Conservation (phyloP, 2,113 vertebrate genomes). For the Esox niger region DNA sequence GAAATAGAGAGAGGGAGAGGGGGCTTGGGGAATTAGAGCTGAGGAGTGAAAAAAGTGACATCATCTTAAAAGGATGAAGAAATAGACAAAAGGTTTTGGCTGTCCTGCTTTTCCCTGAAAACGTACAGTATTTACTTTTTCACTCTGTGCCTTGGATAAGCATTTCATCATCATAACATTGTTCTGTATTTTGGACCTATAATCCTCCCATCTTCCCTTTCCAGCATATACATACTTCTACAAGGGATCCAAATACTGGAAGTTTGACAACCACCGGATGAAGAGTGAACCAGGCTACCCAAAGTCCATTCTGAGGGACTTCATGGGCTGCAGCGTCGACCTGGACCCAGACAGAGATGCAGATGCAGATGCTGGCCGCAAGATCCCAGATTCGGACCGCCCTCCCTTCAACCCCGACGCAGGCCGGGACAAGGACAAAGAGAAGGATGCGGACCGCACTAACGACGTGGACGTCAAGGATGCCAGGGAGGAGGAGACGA, state of each 20-base stretch:
- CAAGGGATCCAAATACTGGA: constrained; percentile 96
- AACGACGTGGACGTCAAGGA: constrained; percentile 57
- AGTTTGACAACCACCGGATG: constrained; percentile 94
- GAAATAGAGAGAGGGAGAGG: background rate
- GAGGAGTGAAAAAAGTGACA: constrained; percentile 24
- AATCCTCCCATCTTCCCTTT: background rate
- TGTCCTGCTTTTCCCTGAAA: constrained; percentile 5
- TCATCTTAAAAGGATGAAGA: constrained; percentile 32
- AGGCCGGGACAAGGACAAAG: constrained; percentile 54
- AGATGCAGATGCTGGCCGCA: constrained; percentile 60
- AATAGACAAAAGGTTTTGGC: constrained; percentile 11
- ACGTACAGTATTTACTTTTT: background rate
- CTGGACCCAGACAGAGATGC: constrained; percentile 55
- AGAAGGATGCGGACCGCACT: constrained; percentile 40
- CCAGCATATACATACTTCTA: constrained; percentile 95
- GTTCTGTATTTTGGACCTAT: background rate
- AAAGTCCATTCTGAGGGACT: constrained; percentile 93
- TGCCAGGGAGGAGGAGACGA: constrained; percentile 66
- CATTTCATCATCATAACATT: background rate
- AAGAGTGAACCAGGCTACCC: constrained; percentile 93
- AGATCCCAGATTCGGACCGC: constrained; percentile 75
- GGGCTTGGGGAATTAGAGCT: constrained; percentile 26
- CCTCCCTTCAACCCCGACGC: constrained; percentile 81
- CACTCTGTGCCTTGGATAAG: background rate
- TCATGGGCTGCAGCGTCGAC: constrained; percentile 91